A percentile compares a stretch with the other conserved stretches of the same genome.
phyloP scores from a whole-genome alignment of 2,797 vertebrate genomes.

The Xenopus petersii region DNA sequence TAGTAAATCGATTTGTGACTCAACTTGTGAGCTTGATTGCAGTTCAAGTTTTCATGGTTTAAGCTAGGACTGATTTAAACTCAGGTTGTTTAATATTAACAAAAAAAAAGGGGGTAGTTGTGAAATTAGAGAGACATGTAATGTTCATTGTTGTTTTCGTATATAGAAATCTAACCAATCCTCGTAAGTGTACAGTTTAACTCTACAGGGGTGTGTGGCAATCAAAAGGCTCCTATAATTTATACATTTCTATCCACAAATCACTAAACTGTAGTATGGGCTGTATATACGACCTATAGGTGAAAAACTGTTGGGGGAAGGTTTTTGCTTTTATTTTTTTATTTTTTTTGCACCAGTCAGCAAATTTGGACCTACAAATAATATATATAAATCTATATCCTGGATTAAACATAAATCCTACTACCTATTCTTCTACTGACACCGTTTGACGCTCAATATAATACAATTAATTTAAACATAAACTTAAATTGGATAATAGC shows the following conservation, averaged over 20 bases:
- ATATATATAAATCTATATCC: conserved; percentile 55
- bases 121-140: conserved; percentile 76
- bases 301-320: conserved; percentile 47
- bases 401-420: conserved; percentile 52
- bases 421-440: conserved; percentile 75
- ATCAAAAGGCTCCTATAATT: conserved; percentile 53
- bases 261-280: conserved; percentile 53
- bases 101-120: conserved; percentile 62
- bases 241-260: conserved; percentile 59
- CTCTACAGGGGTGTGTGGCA: conserved; percentile 44
- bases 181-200: conserved; percentile 55
- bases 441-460: conserved; percentile 68
- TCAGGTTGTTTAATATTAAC: conserved; percentile 74
- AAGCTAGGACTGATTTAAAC: conserved; percentile 77
- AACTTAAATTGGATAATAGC: conserved; percentile 66
- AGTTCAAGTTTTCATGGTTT: conserved; percentile 77
- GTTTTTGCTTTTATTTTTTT: too few species aligned
- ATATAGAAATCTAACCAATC: conserved; percentile 66
- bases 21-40: conserved; percentile 79
- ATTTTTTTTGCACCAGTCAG: conserved; percentile 56
- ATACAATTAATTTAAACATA: conserved; percentile 73
- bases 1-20: conserved; percentile 83
- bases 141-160: conserved; percentile 63
- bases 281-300: conserved; percentile 65
- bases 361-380: conserved; percentile 67